Percentiles rank a stretch among this genome's conserved stretches.
These are phyloP conservation scores for Aspiorhynchus laticeps DNA, from an alignment of 2,113 vertebrate species.

Conservation along the genomic window DNA sequence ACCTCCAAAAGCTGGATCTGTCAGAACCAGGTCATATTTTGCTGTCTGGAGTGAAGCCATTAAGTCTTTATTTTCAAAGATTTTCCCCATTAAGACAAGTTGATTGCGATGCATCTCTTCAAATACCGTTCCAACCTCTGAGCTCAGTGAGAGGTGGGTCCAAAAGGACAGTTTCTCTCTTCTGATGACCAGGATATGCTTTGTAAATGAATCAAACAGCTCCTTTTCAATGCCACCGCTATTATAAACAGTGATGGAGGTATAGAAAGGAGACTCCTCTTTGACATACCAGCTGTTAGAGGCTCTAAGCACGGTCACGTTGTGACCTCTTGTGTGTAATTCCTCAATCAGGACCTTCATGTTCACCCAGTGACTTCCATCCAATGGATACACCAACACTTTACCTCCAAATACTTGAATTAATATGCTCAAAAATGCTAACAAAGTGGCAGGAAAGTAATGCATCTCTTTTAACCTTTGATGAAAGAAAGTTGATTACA, in stretches of 20 bases:
- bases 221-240: neutral
- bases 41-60: slow-evolving; percentile 46
- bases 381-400: slow-evolving; percentile 52
- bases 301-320: slow-evolving; percentile 45
- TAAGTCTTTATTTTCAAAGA: slow-evolving; percentile 54
- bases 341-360: slow-evolving; percentile 54
- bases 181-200: neutral
- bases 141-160: neutral
- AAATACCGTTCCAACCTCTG: neutral
- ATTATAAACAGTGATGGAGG: slow-evolving; percentile 41
- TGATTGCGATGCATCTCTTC: slow-evolving; percentile 31
- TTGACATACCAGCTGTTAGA: slow-evolving; percentile 51
- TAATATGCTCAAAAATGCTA: slow-evolving; percentile 29
- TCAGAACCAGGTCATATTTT: slow-evolving; percentile 60
- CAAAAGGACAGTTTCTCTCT: slow-evolving; percentile 26
- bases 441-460: neutral
- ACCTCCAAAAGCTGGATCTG: slow-evolving; percentile 58
- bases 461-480: slow-evolving; percentile 26
- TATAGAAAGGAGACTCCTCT: slow-evolving; percentile 48
- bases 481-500: neutral
- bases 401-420: slow-evolving; percentile 34
- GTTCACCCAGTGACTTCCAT: slow-evolving; percentile 59
- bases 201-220: neutral
- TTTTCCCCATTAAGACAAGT: slow-evolving; percentile 45
- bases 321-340: slow-evolving; percentile 51